These are phyloP conservation scores for Agelaius tricolor DNA, from an alignment of 2,113 vertebrate genomes.

Conservation along the genomic window DNA sequence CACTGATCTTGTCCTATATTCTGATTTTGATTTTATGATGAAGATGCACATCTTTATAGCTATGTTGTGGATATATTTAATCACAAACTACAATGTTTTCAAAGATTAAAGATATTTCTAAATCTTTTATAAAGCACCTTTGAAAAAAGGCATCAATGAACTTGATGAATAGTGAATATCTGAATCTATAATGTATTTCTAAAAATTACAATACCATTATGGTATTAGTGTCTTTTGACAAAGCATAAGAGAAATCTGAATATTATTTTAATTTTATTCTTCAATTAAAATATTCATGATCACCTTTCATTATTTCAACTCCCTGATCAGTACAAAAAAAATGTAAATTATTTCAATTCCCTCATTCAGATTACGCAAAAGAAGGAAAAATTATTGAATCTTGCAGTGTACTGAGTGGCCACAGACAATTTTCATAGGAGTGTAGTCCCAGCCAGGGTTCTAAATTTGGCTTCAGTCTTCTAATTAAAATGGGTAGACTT, in stretches of 20 bases:
- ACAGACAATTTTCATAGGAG: background rate
- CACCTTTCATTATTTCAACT: constrained; percentile 44
- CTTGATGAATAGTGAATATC: background rate
- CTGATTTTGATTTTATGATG: background rate
- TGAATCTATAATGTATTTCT: background rate
- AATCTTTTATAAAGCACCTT: background rate
- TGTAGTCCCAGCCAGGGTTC: background rate
- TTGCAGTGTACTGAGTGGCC: background rate
- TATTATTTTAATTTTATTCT: constrained; percentile 37
- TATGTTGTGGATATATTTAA: background rate
- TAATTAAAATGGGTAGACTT: background rate
- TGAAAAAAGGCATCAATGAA: constrained; percentile 1
- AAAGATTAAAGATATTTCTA: background rate
- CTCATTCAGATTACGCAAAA: background rate
- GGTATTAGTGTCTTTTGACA: background rate
- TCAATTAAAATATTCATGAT: constrained; percentile 57
- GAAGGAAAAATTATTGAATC: background rate
- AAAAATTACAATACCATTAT: constrained; percentile 3
- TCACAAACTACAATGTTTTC: background rate
- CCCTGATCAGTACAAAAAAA: constrained; percentile 50
- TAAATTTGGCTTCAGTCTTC: background rate
- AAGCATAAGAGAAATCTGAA: constrained; percentile 28
- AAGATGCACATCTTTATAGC: background rate
- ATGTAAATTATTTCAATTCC: constrained; percentile 57
- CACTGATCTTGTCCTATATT: background rate